A percentile compares a stretch with the other conserved stretches of the same genome.
Evolutionary conservation across 2,797 vertebrate genomes (phyloP).

Genomic region (Trichosurus vulpecula): DNA sequence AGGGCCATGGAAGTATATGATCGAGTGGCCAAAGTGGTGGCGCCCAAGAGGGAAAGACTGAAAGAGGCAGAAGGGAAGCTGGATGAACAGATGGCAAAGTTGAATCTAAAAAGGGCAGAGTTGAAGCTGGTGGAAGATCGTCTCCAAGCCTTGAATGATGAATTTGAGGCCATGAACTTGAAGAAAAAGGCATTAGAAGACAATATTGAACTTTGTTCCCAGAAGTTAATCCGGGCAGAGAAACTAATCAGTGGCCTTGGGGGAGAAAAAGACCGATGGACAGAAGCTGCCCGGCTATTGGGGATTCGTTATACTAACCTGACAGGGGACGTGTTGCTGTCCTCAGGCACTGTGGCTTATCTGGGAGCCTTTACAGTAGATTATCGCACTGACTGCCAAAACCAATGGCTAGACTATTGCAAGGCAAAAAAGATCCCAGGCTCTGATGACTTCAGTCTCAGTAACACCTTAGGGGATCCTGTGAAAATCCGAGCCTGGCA

Average conservation of each 20-base stretch:
- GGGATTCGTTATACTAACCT: constrained; percentile 89
- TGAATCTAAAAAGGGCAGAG: constrained; percentile 90
- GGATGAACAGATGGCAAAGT: constrained; percentile 87
- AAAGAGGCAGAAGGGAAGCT: constrained; percentile 88
- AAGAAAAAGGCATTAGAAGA: constrained; percentile 89
- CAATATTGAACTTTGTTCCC: constrained; percentile 93
- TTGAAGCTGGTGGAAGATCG: constrained; percentile 90
- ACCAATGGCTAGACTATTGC: constrained; percentile 90
- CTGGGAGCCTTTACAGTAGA: constrained; percentile 95
- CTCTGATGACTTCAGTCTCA: constrained; percentile 92
- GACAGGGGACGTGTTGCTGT: constrained; percentile 93
- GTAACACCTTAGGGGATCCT: constrained; percentile 90
- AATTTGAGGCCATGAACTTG: constrained; percentile 89
- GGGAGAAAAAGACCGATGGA: constrained; percentile 96
- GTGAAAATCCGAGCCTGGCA: constrained; percentile 93
- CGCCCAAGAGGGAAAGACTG: constrained; percentile 91
- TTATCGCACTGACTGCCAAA: constrained; percentile 89
- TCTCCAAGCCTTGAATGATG: constrained; percentile 89
- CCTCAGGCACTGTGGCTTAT: constrained; percentile 93
- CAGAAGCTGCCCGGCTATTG: constrained; percentile 89
- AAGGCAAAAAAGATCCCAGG: constrained; percentile 89
- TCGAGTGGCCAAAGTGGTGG: constrained; percentile 92
- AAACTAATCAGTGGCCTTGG: constrained; percentile 95
- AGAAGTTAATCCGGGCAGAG: constrained; percentile 92
- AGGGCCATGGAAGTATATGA: constrained; percentile 95